phyloP scores from a whole-genome alignment of 1,140 invertebrate species.

The Aphidius ervi region DNA sequence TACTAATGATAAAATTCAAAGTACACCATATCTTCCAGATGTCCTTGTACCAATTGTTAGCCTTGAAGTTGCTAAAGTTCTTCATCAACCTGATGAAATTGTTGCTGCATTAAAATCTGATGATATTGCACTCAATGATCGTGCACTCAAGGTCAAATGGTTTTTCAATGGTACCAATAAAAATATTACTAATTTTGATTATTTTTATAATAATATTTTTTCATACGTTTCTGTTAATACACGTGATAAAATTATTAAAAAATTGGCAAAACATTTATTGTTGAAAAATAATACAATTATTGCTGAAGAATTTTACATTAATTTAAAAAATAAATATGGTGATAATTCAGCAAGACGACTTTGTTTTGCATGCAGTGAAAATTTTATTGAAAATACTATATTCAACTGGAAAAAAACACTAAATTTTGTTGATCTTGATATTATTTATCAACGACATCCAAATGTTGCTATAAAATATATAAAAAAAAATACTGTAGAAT shows the following conservation, averaged over 20 bases:
- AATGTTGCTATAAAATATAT: conserved; percentile 33
- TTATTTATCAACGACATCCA: conserved; percentile 30
- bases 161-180: conserved; percentile 31
- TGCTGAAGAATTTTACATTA: conserved; percentile 31
- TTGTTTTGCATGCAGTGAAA: background rate
- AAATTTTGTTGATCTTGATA: conserved; percentile 8
- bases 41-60: conserved; percentile 26
- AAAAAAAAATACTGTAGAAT: conserved; percentile 17
- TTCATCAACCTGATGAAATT: conserved; percentile 23
- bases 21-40: conserved; percentile 19
- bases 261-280: conserved; percentile 21
- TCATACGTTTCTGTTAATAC: conserved; percentile 30
- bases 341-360: conserved; percentile 23
- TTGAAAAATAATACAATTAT: conserved; percentile 3
- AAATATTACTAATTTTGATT: conserved; percentile 23
- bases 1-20: too few relatives aligned
- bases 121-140: conserved; percentile 27
- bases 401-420: conserved; percentile 19
- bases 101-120: conserved; percentile 33
- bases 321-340: conserved; percentile 21
- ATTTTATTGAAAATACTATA: conserved; percentile 14
- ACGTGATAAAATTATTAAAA: conserved; percentile 31
- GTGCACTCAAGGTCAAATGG: conserved; percentile 31
- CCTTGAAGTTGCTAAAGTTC: conserved; percentile 30
- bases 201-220: conserved; percentile 33